Percentiles rank a stretch among this genome's conserved stretches.
These are phyloP conservation scores for Sipha maydis DNA, from an alignment of 2,888 invertebrate genomes.

Conservation along the genomic window DNA sequence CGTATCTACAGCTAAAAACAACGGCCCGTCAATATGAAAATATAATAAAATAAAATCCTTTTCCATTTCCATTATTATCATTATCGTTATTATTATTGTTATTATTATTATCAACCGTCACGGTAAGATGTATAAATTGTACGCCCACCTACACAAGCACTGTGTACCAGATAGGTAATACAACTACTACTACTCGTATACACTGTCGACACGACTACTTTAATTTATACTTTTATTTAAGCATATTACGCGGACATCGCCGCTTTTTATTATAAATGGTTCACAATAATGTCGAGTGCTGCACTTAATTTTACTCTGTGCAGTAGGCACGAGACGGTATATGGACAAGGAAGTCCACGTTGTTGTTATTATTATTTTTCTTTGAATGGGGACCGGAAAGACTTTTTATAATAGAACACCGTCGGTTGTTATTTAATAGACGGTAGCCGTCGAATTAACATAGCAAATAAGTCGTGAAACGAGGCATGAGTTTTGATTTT, in stretches of 20 bases:
- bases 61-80: not conserved
- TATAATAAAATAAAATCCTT: not conserved
- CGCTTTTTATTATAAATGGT: not conserved
- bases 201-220: not conserved
- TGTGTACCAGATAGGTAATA: not conserved
- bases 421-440: constrained; percentile 7
- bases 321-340: not conserved
- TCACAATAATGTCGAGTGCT: not conserved
- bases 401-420: not conserved
- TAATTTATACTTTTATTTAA: not conserved
- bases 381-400: not conserved
- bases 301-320: not conserved
- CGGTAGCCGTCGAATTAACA: not conserved
- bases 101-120: not conserved
- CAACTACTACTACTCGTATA: not conserved
- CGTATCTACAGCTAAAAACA: not conserved
- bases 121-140: not conserved
- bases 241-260: not conserved
- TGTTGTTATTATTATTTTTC: constrained; percentile 16
- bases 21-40: not conserved
- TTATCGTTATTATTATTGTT: too few relatives aligned
- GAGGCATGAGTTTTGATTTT: not conserved
- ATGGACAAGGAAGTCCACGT: not conserved
- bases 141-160: not conserved
- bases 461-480: constrained; percentile 14